Evolutionary conservation across 1,140 invertebrate genomes (phyloP), one percentile per base, ranked within the genome.

Genomic region (Andrena cerasifolii): DNA sequence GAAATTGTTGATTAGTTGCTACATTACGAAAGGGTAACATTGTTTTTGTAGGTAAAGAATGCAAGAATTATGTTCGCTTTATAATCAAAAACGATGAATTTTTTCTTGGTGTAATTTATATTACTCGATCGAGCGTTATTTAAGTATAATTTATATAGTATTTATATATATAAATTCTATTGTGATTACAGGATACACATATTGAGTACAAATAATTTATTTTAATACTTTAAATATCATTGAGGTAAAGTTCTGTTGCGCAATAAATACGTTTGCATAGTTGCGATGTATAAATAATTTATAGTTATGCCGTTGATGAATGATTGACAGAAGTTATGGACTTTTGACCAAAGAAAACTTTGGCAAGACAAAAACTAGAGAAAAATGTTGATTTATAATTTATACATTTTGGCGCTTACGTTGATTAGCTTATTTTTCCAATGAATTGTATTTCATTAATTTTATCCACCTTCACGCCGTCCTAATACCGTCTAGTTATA

Each of bases 161-260:
- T 80, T 70, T 75, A 54, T 67, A 80, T 36, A 80, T 33, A 67
- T n/a, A 49, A 54, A 58, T 83, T 80, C 43, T 54, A 76, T 65
- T 78, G 66, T 70, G 77, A 80, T 84, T 68, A 66, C 63, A 61
- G 68, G 56, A 71, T 83, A 77, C 33, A 59, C 26, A 61, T 83
- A 81, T 80, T 84, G 36, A 75, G 53, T 84, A 84, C 68, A 77
- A 62, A 78, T 81, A 78, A 84, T 84, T 84, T 84, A 80, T 74
- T 45, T 83, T 68, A 62, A 63, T 59, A 67, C 14, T 65, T 18
- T 10, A 4, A 16, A 21, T 43, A 59, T 59, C 40, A 59, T 24
- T 70, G 6, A 56, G 70, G 40, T 45, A 59, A 47, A 68, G 59
- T 70, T 18, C 31, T 61, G 31, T 71, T 71, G 43, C 2, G 18